phyloP scores from a whole-genome alignment of 2,113 vertebrate genomes.

The Tachycineta bicolor region DNA sequence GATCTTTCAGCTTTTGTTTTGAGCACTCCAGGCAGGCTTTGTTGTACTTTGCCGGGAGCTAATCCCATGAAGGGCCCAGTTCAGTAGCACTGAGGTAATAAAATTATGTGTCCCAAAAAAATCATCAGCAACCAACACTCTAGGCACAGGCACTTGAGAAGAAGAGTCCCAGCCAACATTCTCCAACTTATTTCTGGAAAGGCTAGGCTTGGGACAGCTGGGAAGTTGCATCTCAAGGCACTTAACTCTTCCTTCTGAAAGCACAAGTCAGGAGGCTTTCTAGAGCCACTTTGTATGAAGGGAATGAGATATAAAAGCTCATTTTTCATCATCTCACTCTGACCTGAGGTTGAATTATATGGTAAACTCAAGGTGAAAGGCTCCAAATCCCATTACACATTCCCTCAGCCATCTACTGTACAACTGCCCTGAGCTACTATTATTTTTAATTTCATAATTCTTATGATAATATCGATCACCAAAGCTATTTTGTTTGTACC shows the following conservation, averaged over 20 bases:
- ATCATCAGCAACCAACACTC: neutral
- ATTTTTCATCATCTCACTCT: neutral
- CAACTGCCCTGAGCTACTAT: neutral
- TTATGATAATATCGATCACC: neutral
- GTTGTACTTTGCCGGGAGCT: neutral
- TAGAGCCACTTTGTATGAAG: neutral
- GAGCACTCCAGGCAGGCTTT: neutral
- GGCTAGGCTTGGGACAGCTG: neutral
- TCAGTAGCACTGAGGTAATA: neutral
- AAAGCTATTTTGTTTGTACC: neutral
- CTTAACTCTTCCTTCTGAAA: neutral
- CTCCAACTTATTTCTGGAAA: neutral
- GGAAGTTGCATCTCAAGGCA: neutral
- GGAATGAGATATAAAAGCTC: neutral
- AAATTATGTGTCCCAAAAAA: neutral
- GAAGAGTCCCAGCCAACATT: neutral
- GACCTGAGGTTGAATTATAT: neutral
- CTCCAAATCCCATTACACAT: constrained; percentile 9
- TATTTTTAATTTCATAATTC: neutral
- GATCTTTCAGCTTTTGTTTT: neutral
- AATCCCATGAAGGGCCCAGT: neutral
- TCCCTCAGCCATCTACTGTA: neutral
- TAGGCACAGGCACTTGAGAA: neutral
- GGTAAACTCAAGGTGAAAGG: neutral
- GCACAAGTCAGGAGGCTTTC: neutral